These are phyloP conservation scores for Lymantria dispar DNA, from an alignment of 2,888 invertebrate species.

Conservation along the genomic window DNA sequence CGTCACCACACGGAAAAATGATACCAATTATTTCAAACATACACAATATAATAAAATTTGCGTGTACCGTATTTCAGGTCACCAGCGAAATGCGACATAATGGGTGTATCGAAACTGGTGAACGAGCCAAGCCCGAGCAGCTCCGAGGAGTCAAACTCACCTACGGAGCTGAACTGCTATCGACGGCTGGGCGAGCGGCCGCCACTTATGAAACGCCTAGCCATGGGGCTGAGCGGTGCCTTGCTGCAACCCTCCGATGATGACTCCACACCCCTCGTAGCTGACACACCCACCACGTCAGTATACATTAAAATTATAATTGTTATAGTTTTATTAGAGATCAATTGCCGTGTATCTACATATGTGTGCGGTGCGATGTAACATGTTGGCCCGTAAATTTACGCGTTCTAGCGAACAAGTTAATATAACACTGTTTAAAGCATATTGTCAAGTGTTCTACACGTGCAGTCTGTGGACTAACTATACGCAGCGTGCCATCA, in stretches of 20 bases:
- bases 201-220: conserved; percentile 89
- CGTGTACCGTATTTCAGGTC: conserved; percentile 47
- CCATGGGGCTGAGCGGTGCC: conserved; percentile 87
- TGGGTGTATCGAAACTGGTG: conserved; percentile 57
- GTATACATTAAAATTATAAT: conserved; percentile 19
- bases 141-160: conserved; percentile 94
- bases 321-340: too few species aligned
- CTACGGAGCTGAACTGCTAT: conserved; percentile 93
- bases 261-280: conserved; percentile 89
- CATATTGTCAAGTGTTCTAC: too few species aligned
- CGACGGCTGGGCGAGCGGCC: conserved; percentile 89
- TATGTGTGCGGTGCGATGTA: too few species aligned
- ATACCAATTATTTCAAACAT: too few species aligned
- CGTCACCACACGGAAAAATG: too few species aligned
- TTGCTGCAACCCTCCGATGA: conserved; percentile 77
- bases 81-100: conserved; percentile 65
- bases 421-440: too few species aligned
- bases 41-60: not conserved
- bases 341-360: too few species aligned
- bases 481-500: too few species aligned
- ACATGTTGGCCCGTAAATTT: too few species aligned
- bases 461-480: too few species aligned
- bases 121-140: conserved; percentile 83
- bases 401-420: too few species aligned
- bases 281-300: conserved; percentile 83